Percentiles rank a stretch among this genome's conserved stretches.
These are phyloP conservation scores for Desmodus rotundus DNA, from an alignment of 2,113 vertebrate species.

Conservation along the genomic window DNA sequence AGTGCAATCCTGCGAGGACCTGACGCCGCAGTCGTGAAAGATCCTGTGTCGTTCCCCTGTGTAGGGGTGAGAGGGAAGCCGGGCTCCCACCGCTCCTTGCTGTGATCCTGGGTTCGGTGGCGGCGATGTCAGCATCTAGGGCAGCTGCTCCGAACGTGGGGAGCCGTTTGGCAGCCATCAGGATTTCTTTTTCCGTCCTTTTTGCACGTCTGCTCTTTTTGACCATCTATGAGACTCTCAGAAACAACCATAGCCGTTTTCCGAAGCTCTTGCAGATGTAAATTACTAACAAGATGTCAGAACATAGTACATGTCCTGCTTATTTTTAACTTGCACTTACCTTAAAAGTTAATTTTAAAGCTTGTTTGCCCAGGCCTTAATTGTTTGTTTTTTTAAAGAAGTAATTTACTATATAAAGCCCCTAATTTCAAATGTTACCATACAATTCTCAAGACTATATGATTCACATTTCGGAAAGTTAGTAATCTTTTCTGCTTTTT, in stretches of 20 bases:
- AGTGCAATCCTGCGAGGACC: background rate
- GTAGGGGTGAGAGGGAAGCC: background rate
- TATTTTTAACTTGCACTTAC: background rate
- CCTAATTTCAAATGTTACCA: background rate
- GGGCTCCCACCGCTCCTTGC: background rate
- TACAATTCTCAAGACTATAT: background rate
- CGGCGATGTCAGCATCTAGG: slow-evolving; percentile 22
- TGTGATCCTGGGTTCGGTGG: background rate
- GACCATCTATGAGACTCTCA: background rate
- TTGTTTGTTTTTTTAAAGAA: background rate
- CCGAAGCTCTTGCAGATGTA: background rate
- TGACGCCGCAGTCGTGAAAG: rapidly evolving
- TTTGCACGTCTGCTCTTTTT: background rate
- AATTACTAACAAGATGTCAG: background rate
- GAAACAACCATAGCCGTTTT: background rate
- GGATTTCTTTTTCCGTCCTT: slow-evolving; percentile 20
- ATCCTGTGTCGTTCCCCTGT: background rate
- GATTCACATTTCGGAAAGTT: background rate
- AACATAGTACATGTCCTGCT: background rate
- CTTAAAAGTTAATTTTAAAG: slow-evolving; percentile 12
- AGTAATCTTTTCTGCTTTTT: background rate
- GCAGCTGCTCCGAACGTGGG: slow-evolving; percentile 24
- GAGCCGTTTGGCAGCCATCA: slow-evolving; percentile 73
- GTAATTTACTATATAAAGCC: background rate
- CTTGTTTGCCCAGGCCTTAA: background rate